Evolutionary conservation across 2,797 vertebrate species (phyloP).

Genomic region (Lepus townsendii): DNA sequence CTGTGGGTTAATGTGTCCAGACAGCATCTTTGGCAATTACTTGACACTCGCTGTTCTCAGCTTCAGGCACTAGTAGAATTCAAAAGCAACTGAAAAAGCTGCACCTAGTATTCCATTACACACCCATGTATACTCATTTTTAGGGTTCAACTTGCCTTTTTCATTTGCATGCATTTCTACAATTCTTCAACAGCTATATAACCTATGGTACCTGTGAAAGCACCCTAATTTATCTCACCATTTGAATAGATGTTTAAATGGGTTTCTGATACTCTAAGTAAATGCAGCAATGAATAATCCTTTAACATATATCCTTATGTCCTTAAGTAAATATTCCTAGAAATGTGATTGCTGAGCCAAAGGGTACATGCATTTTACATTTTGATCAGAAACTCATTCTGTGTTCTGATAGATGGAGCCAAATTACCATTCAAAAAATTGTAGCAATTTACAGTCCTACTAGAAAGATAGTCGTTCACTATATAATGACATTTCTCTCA

Average conservation of each 20-base stretch:
- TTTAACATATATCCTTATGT: constrained; percentile 22
- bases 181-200: constrained; percentile 2
- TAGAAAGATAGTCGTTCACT: neutral
- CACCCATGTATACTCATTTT: neutral
- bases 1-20: neutral
- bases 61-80: neutral
- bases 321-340: constrained; percentile 28
- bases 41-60: neutral
- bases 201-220: neutral
- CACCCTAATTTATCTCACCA: neutral
- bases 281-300: neutral
- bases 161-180: neutral
- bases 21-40: neutral
- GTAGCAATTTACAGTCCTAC: neutral
- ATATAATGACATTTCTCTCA: too few relatives aligned
- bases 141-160: neutral
- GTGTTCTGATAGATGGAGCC: constrained; percentile 40
- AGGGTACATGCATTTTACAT: neutral
- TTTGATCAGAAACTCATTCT: constrained; percentile 41
- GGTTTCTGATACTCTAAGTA: neutral
- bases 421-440: constrained; percentile 60
- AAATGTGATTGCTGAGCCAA: constrained; percentile 7
- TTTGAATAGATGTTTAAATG: neutral
- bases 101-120: neutral
- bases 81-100: neutral